Evolutionary conservation across 2,797 vertebrate species (phyloP).

Genomic region (Ciconia nigra): DNA sequence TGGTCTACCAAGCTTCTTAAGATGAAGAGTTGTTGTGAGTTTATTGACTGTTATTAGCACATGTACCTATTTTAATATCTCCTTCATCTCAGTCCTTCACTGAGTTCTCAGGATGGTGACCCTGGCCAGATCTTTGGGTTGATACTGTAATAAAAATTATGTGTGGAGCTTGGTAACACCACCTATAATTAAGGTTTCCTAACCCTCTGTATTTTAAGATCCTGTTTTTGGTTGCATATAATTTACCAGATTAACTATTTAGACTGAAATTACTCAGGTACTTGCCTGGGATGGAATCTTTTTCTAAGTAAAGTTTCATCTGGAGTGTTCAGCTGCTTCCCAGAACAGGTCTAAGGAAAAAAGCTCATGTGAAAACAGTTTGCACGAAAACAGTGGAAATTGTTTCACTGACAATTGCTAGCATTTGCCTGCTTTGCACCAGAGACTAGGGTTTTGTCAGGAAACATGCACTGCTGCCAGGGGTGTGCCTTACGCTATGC

Average conservation of each 20-base stretch:
- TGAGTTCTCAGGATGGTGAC: not conserved
- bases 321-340: not conserved
- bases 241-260: slow-evolving; percentile 34
- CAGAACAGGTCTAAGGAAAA: not conserved
- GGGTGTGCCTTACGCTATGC: not conserved
- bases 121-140: not conserved
- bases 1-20: not conserved
- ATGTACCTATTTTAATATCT: not conserved
- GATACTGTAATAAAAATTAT: slow-evolving; percentile 27
- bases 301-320: not conserved
- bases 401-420: not conserved
- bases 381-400: not conserved
- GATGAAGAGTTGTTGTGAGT: not conserved
- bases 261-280: not conserved
- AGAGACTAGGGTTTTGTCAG: not conserved
- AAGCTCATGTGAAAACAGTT: not conserved
- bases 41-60: not conserved
- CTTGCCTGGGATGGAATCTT: not conserved
- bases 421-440: not conserved
- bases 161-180: not conserved
- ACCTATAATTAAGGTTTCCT: slow-evolving; percentile 34
- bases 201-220: slow-evolving; percentile 46
- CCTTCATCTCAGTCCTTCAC: not conserved
- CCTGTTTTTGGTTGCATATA: not conserved
- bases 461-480: not conserved